Conservation (phyloP, 2,113 vertebrate genomes). For the Neodontobutis hainanensis region DNA sequence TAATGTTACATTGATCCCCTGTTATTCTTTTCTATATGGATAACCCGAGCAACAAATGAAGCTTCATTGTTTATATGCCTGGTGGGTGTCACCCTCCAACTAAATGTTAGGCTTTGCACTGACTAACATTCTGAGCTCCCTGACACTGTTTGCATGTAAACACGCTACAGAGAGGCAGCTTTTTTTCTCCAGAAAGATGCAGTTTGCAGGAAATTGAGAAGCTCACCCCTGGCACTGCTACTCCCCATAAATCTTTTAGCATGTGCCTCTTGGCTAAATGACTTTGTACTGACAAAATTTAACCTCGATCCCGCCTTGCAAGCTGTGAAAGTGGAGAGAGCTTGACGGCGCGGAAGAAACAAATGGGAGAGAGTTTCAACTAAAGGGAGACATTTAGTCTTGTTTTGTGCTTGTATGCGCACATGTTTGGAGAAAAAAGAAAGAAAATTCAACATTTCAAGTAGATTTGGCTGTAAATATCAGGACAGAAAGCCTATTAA, state of each 20-base stretch:
- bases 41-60: background rate
- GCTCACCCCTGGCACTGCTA: conserved; percentile 71
- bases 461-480: conserved; percentile 1
- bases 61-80: conserved; percentile 33
- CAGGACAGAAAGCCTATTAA: background rate
- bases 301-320: conserved; percentile 64
- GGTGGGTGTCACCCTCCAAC: conserved; percentile 49
- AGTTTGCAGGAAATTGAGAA: conserved; percentile 71
- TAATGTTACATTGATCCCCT: conserved; percentile 1
- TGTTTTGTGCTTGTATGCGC: conserved; percentile 8
- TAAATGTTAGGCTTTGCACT: conserved; percentile 61
- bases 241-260: conserved; percentile 77
- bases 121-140: conserved; percentile 53
- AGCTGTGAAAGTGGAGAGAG: conserved; percentile 38
- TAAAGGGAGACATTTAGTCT: conserved; percentile 32
- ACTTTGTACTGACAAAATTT: conserved; percentile 73
- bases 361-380: conserved; percentile 27
- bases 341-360: conserved; percentile 27
- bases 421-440: background rate
- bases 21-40: conserved; percentile 3
- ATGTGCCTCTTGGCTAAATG: conserved; percentile 76
- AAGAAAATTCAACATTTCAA: conserved; percentile 4
- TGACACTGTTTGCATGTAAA: conserved; percentile 73
- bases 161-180: conserved; percentile 54
- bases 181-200: conserved; percentile 64